A percentile compares a stretch with the other conserved stretches of the same genome.
These are phyloP conservation scores for Cotesia chilonis DNA, from an alignment of 1,140 invertebrate genomes.

Conservation along the genomic window DNA sequence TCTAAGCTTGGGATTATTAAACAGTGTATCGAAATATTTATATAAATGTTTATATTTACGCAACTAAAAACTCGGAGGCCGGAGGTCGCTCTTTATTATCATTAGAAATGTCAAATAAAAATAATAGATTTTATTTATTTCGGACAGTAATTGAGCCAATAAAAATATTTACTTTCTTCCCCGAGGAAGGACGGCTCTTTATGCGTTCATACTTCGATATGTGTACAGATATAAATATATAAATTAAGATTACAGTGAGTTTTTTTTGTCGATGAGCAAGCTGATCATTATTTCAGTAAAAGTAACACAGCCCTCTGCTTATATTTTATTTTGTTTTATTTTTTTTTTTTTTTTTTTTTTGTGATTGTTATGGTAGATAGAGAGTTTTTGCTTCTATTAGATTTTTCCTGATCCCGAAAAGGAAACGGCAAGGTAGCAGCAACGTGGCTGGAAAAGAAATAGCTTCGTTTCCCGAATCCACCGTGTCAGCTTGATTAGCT, in stretches of 20 bases:
- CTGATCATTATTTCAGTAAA: conserved; percentile 34
- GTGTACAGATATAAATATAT: conserved; percentile 3
- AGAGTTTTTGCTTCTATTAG: conserved; percentile 14
- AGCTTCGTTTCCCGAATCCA: conserved; percentile 54
- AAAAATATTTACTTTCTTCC: conserved; percentile 12
- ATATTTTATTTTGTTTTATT: not conserved
- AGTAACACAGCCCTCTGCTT: not conserved
- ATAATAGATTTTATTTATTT: not conserved
- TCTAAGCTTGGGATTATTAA: too few relatives aligned
- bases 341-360: not conserved
- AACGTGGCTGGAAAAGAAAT: conserved; percentile 56
- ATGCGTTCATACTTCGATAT: too few relatives aligned
- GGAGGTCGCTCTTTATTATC: not conserved
- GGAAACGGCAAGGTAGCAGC: conserved; percentile 39
- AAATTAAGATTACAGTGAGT: conserved; percentile 27
- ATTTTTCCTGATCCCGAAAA: conserved; percentile 12
- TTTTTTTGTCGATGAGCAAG: conserved; percentile 19
- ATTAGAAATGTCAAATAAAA: conserved; percentile 6
- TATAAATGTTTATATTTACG: too few relatives aligned
- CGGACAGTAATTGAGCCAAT: not conserved
- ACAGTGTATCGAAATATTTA: too few relatives aligned
- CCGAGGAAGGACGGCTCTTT: too few relatives aligned
- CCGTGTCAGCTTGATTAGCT: conserved; percentile 54
- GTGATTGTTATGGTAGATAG: not conserved
- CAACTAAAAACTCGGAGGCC: too few relatives aligned